Evolutionary conservation across 2,113 vertebrate species (phyloP), one percentile per base, ranked within the genome.

Genomic region (Saimiri boliviensis): DNA sequence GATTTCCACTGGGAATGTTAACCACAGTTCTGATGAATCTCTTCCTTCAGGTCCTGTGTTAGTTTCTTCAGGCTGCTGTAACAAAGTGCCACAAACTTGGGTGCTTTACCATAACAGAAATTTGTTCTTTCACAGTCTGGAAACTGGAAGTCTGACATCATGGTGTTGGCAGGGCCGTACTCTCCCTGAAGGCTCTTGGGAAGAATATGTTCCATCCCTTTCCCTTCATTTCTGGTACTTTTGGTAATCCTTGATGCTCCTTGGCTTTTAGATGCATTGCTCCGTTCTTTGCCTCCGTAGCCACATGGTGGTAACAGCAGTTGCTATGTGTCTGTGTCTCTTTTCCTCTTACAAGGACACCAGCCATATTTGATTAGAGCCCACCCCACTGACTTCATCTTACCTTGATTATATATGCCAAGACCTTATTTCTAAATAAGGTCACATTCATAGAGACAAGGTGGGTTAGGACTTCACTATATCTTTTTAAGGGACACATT

Each of bases 351-450:
- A 35, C 20, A 74, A 90, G 81, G 32, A 86, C n/a, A 21, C 45
- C 30, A n/a, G 40, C 54, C 37, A 16, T 52, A 9, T 85, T 77
- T 77, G 49, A 88, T 84, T 52, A 52, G 9, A 13, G 7, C 32
- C 40, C 27, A 42, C 25, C 12, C 37, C 70, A 40, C 49, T 2
- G 73, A 88, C 42, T 52, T 79, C 20, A 35, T 45, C 47, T 73
- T 95, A 79, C 68, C 60, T 54, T 60, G 66, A 74, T 88, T 85
- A 73, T 3, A 12, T 82, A 63, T 94, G 32, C 45, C 68, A 89
- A 95, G 84, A 84, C 11, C 47, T 17, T 56, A 9, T 89, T 94
- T 95, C 86, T 80, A 84, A 86, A 40, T 94, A 95, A 71, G 12
- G 19, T 63, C 63, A 45, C 52, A 56, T 74, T 20, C 58, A 68